These are phyloP conservation scores for Bombus impatiens DNA, from an alignment of 1,140 invertebrate species.

Conservation along the genomic window DNA sequence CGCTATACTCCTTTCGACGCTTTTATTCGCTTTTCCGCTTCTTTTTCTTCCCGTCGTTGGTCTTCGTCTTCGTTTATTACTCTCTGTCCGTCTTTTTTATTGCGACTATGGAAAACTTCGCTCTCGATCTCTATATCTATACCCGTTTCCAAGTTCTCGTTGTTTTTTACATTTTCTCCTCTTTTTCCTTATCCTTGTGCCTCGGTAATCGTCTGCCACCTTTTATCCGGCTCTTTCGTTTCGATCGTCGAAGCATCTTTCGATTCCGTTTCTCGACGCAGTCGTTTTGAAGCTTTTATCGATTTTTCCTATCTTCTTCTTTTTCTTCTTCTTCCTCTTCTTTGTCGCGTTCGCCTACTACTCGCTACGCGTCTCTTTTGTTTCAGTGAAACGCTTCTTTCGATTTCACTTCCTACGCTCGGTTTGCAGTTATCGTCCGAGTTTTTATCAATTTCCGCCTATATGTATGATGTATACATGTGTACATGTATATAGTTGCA, in stretches of 20 bases:
- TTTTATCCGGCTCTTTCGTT: neutral
- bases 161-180: neutral
- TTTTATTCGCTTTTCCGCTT: neutral
- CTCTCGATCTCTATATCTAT: neutral
- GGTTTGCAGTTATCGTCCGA: too few relatives aligned
- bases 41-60: neutral
- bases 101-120: too few relatives aligned
- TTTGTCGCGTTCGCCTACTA: neutral
- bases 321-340: too few relatives aligned
- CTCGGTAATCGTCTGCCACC: too few relatives aligned
- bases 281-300: neutral
- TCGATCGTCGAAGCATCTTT: neutral
- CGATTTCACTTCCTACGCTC: too few relatives aligned
- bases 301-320: neutral
- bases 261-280: neutral
- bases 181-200: fast-evolving
- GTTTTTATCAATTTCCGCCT: neutral
- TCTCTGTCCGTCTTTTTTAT: neutral
- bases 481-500: neutral
- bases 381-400: too few relatives aligned
- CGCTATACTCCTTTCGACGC: fast-evolving
- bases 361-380: too few relatives aligned
- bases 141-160: neutral
- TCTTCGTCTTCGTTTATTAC: too few relatives aligned
- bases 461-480: too few relatives aligned